Conservation (phyloP, 1,140 invertebrate genomes). For the Pachypsylla venusta region DNA sequence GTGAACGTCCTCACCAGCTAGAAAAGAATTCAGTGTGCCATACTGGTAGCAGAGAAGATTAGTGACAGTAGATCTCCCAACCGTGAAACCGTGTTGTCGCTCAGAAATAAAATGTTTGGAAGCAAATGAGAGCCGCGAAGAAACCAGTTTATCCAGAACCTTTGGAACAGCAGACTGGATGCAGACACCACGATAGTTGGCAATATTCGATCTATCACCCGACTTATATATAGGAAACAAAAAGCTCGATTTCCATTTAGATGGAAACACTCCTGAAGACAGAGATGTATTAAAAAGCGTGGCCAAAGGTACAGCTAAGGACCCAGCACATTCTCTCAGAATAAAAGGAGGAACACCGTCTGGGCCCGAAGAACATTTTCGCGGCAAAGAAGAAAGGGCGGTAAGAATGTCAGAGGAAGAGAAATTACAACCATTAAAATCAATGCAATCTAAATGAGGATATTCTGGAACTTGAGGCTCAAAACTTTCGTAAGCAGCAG, state of each 20-base stretch:
- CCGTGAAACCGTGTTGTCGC: constrained; percentile 13
- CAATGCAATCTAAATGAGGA: too few species aligned
- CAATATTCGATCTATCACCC: constrained; percentile 12
- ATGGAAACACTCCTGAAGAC: not conserved
- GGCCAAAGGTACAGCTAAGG: not conserved
- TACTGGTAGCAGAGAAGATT: constrained; percentile 11
- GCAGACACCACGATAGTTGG: constrained; percentile 20
- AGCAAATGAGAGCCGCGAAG: not conserved
- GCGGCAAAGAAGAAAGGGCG: not conserved
- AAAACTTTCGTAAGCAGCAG: too few species aligned
- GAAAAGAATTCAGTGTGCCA: not conserved
- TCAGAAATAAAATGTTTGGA: not conserved
- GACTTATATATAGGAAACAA: constrained; percentile 18
- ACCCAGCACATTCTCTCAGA: constrained; percentile 1
- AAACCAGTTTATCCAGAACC: constrained; percentile 15
- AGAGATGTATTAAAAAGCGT: not conserved
- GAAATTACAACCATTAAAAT: too few species aligned
- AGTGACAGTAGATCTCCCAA: constrained; percentile 11
- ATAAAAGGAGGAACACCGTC: not conserved
- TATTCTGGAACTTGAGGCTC: too few species aligned
- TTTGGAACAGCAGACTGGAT: constrained; percentile 17
- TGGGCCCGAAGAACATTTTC: not conserved
- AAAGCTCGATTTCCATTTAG: constrained; percentile 14
- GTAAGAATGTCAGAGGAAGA: too few species aligned
- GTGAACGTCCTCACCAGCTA: constrained; percentile 5